Evolutionary conservation across 2,888 invertebrate species (phyloP).

Genomic region (Tolmerus cingulatus): DNA sequence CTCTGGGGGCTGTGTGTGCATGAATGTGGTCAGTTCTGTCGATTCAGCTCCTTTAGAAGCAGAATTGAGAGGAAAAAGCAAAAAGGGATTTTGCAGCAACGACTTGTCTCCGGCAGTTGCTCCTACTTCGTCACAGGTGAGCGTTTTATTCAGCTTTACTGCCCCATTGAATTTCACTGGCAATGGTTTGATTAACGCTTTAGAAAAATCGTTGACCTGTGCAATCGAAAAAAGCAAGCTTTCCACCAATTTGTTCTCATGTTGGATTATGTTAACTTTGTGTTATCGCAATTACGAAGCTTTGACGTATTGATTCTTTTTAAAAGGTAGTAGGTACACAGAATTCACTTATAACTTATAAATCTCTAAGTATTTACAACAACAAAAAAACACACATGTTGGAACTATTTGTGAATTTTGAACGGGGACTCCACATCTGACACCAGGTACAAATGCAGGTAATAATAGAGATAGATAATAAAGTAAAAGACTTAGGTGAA

Average conservation of each 20-base stretch:
- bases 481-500: no score
- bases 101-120: not conserved
- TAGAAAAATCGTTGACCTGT: not conserved
- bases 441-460: not conserved
- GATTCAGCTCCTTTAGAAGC: slow-evolving; percentile 4
- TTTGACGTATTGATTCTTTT: not conserved
- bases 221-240: not conserved
- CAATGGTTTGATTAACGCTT: not conserved
- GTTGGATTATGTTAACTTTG: not conserved
- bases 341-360: not conserved
- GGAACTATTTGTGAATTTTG: not conserved
- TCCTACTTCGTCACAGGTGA: slow-evolving; percentile 2
- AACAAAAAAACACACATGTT: no score
- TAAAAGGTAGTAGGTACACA: not conserved
- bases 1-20: not conserved
- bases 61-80: not conserved
- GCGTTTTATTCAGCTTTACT: not conserved
- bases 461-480: no score
- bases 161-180: not conserved
- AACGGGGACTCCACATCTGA: not conserved
- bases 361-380: not conserved
- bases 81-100: not conserved
- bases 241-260: not conserved
- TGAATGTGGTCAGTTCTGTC: not conserved
- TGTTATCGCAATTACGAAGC: not conserved